phyloP scores from a whole-genome alignment of 2,888 invertebrate genomes.

The Sturmia bella region DNA sequence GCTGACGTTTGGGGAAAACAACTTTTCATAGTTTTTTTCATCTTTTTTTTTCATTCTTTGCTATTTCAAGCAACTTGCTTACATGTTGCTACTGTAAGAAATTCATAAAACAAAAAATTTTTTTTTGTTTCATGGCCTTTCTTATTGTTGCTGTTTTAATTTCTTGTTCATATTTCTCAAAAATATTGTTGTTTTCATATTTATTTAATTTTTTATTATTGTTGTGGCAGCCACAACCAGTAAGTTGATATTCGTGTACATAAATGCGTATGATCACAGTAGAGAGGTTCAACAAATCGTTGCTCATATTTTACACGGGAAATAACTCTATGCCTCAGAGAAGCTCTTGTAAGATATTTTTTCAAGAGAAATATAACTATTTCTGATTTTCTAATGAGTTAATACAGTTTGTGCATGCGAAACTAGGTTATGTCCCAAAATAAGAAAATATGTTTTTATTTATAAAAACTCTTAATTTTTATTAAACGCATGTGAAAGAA shows the following conservation, averaged over 20 bases:
- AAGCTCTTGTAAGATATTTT: too few species aligned
- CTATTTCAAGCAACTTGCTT: conserved; percentile 55
- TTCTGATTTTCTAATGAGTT: too few species aligned
- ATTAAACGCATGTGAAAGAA: too few species aligned
- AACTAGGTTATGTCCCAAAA: too few species aligned
- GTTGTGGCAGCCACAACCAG: conserved; percentile 29
- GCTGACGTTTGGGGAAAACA: conserved; percentile 59
- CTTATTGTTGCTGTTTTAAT: conserved; percentile 41
- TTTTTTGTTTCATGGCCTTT: conserved; percentile 25
- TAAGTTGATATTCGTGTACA: conserved; percentile 1
- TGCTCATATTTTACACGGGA: too few species aligned
- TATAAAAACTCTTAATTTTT: too few species aligned
- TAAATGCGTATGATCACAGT: too few species aligned
- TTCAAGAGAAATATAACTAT: too few species aligned
- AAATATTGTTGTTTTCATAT: conserved; percentile 57
- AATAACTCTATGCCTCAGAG: too few species aligned
- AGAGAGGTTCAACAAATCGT: too few species aligned
- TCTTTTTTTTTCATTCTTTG: not conserved
- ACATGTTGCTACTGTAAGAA: conserved; percentile 66
- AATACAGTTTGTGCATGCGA: too few species aligned
- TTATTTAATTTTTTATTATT: conserved; percentile 47
- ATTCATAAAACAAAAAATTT: conserved; percentile 55
- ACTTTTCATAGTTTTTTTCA: conserved; percentile 20
- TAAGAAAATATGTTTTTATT: too few species aligned
- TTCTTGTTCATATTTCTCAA: conserved; percentile 54